Conservation (phyloP, 2,113 vertebrate species). For the Aix galericulata region DNA sequence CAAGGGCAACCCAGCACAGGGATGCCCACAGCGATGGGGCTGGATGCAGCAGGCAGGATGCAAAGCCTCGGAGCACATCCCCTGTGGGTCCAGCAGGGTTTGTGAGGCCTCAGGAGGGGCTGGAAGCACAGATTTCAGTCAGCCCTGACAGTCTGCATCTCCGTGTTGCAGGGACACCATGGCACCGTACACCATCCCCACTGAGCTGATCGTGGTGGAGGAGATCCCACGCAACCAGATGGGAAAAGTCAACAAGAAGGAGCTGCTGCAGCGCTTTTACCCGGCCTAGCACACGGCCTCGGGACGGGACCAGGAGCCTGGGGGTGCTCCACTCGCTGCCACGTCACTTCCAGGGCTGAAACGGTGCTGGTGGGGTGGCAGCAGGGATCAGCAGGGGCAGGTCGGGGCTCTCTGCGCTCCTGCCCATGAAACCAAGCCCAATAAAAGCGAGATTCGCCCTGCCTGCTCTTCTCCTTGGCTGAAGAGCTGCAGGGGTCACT, state of each 20-base stretch:
- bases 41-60: accelerated
- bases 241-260: slow-evolving; percentile 97
- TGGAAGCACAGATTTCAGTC: accelerated
- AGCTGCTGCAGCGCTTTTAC: slow-evolving; percentile 85
- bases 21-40: accelerated
- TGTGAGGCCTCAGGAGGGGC: not conserved
- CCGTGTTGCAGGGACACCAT: slow-evolving; percentile 81
- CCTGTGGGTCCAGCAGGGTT: accelerated
- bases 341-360: accelerated
- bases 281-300: not conserved
- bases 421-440: not conserved
- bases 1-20: not conserved
- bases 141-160: accelerated
- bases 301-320: accelerated
- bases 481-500: not conserved
- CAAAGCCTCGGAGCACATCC: not conserved
- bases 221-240: slow-evolving; percentile 93
- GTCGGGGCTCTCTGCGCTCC: not conserved
- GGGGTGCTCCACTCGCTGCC: not conserved
- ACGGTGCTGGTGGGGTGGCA: accelerated
- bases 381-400: not conserved
- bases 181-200: slow-evolving; percentile 85
- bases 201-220: slow-evolving; percentile 88
- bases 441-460: not conserved
- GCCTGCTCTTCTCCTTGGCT: not conserved